phyloP scores from a whole-genome alignment of 1,140 invertebrate species.

The Musca vetustissima region DNA sequence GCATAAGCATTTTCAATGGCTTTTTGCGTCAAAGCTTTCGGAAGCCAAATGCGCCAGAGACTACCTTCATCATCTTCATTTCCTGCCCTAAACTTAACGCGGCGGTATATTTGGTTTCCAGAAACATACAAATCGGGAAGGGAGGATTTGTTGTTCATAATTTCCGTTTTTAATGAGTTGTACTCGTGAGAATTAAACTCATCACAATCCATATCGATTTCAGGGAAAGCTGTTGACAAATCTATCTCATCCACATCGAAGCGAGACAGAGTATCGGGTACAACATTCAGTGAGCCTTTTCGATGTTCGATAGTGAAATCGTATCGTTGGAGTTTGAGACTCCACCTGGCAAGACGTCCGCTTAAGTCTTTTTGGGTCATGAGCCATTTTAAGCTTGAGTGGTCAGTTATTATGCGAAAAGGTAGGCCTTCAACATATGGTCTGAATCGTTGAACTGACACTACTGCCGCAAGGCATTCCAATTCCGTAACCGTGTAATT shows the following conservation, averaged over 20 bases:
- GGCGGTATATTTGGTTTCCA: neutral
- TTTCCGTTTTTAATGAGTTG: too few species aligned
- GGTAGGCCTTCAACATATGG: slow-evolving; percentile 50
- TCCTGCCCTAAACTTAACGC: neutral
- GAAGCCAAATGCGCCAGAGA: neutral
- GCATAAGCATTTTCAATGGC: neutral
- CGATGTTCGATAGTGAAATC: slow-evolving; percentile 50
- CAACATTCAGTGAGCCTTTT: slow-evolving; percentile 45
- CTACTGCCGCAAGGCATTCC: slow-evolving; percentile 56
- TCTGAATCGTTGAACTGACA: slow-evolving; percentile 54
- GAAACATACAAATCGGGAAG: neutral
- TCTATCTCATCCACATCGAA: neutral
- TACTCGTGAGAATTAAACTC: neutral
- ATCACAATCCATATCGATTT: neutral
- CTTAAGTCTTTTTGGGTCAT: slow-evolving; percentile 35
- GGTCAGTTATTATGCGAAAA: slow-evolving; percentile 53
- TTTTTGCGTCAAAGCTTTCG: neutral
- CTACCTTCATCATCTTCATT: neutral
- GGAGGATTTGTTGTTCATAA: neutral
- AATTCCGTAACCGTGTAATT: slow-evolving; percentile 45
- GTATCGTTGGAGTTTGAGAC: slow-evolving; percentile 33
- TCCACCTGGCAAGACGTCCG: slow-evolving; percentile 44
- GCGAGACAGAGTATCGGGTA: slow-evolving; percentile 48
- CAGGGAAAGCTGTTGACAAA: neutral
- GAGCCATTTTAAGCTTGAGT: slow-evolving; percentile 35